A percentile compares a stretch with the other conserved stretches of the same genome.
Evolutionary conservation across 2,888 invertebrate genomes (phyloP).

Genomic region (Malacosoma neustria): DNA sequence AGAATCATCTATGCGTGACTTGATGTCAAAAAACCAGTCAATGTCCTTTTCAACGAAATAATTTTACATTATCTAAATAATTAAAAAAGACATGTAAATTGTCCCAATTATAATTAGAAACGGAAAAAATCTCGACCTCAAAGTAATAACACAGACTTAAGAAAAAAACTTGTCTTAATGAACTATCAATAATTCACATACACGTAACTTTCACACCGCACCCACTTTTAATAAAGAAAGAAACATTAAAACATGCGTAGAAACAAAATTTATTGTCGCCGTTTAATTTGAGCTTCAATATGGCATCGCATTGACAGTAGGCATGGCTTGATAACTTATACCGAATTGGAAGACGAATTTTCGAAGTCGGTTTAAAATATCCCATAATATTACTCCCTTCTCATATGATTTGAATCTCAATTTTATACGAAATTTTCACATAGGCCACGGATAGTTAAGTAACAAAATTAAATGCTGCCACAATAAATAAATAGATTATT

Average conservation of each 20-base stretch:
- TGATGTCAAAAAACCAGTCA: too few relatives aligned
- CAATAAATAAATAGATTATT: too few relatives aligned
- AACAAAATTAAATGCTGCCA: too few relatives aligned
- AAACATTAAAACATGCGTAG: conserved; percentile 21
- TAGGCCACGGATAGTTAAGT: too few relatives aligned
- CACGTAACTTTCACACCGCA: conserved; percentile 26
- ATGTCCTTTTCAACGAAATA: too few relatives aligned
- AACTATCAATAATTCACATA: conserved; percentile 14
- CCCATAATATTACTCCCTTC: too few relatives aligned
- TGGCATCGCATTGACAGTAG: not conserved
- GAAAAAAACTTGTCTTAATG: too few relatives aligned
- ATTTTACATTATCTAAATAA: conserved; percentile 2
- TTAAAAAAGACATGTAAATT: conserved; percentile 4
- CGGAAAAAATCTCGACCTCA: not conserved
- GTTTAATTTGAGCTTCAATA: conserved; percentile 1
- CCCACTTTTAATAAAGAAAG: conserved; percentile 30
- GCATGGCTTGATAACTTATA: not conserved
- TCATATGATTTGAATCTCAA: too few relatives aligned
- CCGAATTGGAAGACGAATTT: not conserved
- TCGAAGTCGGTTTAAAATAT: too few relatives aligned
- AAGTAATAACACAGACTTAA: not conserved
- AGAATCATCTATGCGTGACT: too few relatives aligned
- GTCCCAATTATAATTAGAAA: not conserved
- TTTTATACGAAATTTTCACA: too few relatives aligned
- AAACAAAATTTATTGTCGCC: conserved; percentile 16